Percentiles rank a stretch among this genome's conserved stretches.
Evolutionary conservation across 2,888 invertebrate species (phyloP).

Genomic region (Heliconius ismenius): DNA sequence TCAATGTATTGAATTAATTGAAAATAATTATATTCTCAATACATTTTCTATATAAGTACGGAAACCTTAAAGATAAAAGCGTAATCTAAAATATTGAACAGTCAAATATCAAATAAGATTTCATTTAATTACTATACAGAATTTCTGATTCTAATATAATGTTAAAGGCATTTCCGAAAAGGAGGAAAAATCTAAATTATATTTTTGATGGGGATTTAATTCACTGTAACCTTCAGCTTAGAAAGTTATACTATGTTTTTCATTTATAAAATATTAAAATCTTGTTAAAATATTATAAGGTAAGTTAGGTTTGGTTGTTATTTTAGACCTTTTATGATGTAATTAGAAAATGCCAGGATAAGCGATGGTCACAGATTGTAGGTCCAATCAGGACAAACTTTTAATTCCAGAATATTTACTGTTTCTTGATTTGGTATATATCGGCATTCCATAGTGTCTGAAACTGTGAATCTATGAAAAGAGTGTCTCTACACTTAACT

Average conservation of each 20-base stretch:
- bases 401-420: too few relatives aligned
- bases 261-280: background rate
- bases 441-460: too few relatives aligned
- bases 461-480: background rate
- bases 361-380: background rate
- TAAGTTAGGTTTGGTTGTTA: too few relatives aligned
- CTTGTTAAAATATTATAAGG: background rate
- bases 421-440: too few relatives aligned
- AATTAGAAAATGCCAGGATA: too few relatives aligned
- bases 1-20: background rate
- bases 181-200: constrained; percentile 32
- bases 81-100: constrained; percentile 23
- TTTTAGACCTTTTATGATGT: too few relatives aligned
- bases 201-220: constrained; percentile 30
- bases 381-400: background rate
- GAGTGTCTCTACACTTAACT: background rate
- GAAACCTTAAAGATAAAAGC: constrained; percentile 18
- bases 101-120: constrained; percentile 24
- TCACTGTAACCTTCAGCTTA: constrained; percentile 10
- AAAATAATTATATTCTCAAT: constrained; percentile 3
- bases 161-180: constrained; percentile 31
- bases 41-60: background rate
- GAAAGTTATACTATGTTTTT: constrained; percentile 9
- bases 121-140: constrained; percentile 30
- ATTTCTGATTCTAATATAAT: constrained; percentile 33